These are phyloP conservation scores for Hypselothyrea guttata DNA, from an alignment of 2,888 invertebrate genomes.

Conservation along the genomic window DNA sequence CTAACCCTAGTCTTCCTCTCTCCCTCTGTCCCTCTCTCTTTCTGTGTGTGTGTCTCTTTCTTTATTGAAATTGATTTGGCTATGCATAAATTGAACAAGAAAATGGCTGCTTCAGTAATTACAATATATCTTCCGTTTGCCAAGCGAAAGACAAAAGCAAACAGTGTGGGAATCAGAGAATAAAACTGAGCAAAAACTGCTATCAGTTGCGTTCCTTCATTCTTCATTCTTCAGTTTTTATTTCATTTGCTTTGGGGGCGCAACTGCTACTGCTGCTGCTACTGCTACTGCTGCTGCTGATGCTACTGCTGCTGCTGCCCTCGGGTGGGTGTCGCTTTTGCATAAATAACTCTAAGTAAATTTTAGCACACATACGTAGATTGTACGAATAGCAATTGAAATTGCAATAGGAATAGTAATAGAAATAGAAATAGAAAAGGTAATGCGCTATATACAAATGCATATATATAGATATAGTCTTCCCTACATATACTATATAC, in stretches of 20 bases:
- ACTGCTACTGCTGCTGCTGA: neutral
- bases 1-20: constrained; percentile 6
- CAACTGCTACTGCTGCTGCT: neutral
- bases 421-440: constrained; percentile 23
- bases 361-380: constrained; percentile 48
- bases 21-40: neutral
- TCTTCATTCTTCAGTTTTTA: constrained; percentile 16
- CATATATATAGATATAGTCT: constrained; percentile 38
- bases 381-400: constrained; percentile 11
- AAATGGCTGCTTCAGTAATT: constrained; percentile 61
- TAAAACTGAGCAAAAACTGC: too few relatives aligned
- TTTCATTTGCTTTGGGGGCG: constrained; percentile 33
- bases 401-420: constrained; percentile 20
- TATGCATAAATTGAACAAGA: constrained; percentile 65
- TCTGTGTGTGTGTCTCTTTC: too few relatives aligned
- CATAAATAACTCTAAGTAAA: constrained; percentile 77
- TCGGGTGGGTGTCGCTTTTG: constrained; percentile 48
- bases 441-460: constrained; percentile 28
- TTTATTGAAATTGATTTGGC: constrained; percentile 76
- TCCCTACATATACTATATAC: constrained; percentile 31
- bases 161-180: constrained; percentile 2
- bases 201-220: constrained; percentile 1
- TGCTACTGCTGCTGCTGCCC: constrained; percentile 1
- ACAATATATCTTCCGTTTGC: constrained; percentile 66
- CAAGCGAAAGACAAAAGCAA: too few relatives aligned